Conservation (phyloP, 2,797 vertebrate genomes). For the Alectoris magna region DNA sequence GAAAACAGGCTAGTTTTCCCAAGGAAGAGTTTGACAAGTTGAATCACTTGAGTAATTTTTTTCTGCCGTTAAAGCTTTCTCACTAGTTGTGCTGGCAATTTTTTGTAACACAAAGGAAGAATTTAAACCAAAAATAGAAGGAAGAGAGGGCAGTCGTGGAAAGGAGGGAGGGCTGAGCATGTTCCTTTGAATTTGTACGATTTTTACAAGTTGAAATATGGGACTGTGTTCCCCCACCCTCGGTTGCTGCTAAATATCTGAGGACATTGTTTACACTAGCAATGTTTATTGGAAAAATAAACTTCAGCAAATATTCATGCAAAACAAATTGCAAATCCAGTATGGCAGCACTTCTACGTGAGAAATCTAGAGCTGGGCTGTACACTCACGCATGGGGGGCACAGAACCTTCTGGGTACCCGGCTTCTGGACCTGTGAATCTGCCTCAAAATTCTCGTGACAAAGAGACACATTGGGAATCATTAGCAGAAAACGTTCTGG, state of each 20-base stretch:
- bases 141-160: not conserved
- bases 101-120: not conserved
- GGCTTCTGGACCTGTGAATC: not conserved
- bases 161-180: not conserved
- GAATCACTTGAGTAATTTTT: not conserved
- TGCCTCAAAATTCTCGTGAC: not conserved
- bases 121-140: not conserved
- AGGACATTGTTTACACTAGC: not conserved
- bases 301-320: not conserved
- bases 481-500: not conserved
- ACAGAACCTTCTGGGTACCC: not conserved
- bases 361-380: not conserved
- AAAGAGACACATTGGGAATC: not conserved
- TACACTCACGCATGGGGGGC: not conserved
- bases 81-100: not conserved
- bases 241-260: constrained; percentile 11
- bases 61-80: not conserved
- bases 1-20: not conserved
- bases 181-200: not conserved
- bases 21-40: not conserved
- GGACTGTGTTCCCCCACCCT: not conserved
- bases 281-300: constrained; percentile 41
- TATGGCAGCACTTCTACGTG: not conserved
- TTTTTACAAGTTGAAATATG: not conserved
- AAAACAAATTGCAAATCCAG: constrained; percentile 31